phyloP scores from a whole-genome alignment of 2,888 invertebrate genomes.

The Leptinotarsa haldemani region DNA sequence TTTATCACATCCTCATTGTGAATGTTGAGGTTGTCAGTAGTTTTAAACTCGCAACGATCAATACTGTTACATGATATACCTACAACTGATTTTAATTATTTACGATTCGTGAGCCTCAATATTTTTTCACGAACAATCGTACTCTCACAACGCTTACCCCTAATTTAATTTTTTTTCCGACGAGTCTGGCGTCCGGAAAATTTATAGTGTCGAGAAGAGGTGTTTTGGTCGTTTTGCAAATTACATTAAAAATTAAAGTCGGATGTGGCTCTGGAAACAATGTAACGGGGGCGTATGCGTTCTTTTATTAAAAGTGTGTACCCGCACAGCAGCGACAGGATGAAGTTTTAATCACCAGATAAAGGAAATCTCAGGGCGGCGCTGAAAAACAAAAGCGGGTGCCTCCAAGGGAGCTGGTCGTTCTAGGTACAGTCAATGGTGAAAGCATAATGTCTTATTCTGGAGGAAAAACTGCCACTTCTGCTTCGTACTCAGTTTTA shows the following conservation, averaged over 20 bases:
- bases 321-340: constrained; percentile 64
- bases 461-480: not conserved
- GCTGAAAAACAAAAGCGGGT: constrained; percentile 62
- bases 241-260: constrained; percentile 63
- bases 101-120: not conserved
- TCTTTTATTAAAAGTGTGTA: constrained; percentile 64
- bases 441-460: not conserved
- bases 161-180: constrained; percentile 8
- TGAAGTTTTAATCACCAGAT: constrained; percentile 68
- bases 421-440: constrained; percentile 18
- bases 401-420: constrained; percentile 13
- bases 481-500: too few species aligned
- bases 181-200: constrained; percentile 3
- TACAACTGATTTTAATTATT: too few species aligned
- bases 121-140: not conserved
- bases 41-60: too few species aligned
- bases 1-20: too few species aligned
- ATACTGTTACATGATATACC: too few species aligned
- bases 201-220: constrained; percentile 35
- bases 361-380: constrained; percentile 66
- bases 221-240: constrained; percentile 58
- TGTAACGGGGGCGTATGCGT: constrained; percentile 59
- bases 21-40: too few species aligned
- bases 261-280: constrained; percentile 58
- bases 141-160: not conserved